phyloP scores from a whole-genome alignment of 2,797 vertebrate genomes.

The Sardinella longiceps region DNA sequence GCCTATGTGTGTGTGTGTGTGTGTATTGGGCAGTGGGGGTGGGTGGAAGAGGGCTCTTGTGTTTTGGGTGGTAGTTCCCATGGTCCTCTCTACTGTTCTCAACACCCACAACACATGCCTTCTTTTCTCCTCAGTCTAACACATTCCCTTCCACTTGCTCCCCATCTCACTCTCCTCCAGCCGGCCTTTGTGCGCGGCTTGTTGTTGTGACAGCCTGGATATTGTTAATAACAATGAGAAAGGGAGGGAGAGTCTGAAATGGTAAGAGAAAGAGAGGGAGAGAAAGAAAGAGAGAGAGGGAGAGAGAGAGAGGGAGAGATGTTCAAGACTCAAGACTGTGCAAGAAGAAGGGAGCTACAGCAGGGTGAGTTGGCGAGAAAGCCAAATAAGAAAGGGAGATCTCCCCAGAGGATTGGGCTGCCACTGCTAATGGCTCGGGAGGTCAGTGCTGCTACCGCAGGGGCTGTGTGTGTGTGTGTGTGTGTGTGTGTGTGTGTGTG shows the following conservation, averaged over 20 bases:
- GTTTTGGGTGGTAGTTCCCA: constrained; percentile 73
- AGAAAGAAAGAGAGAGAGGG: constrained; percentile 32
- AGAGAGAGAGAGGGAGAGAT: constrained; percentile 44
- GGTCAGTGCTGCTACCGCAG: constrained; percentile 97
- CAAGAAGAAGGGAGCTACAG: constrained; percentile 61
- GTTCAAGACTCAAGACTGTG: constrained; percentile 48
- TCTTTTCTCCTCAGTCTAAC: constrained; percentile 55
- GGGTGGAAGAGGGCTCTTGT: constrained; percentile 16
- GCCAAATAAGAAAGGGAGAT: constrained; percentile 64
- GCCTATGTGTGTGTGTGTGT: neutral
- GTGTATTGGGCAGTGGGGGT: neutral
- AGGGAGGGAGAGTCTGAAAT: constrained; percentile 32
- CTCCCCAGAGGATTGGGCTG: constrained; percentile 86
- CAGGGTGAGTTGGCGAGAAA: constrained; percentile 56
- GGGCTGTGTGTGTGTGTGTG: no score
- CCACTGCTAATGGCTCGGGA: constrained; percentile 94
- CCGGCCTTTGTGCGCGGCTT: constrained; percentile 27
- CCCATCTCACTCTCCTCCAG: neutral
- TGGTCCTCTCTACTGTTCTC: constrained; percentile 75
- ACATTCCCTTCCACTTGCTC: constrained; percentile 57
- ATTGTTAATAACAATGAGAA: constrained; percentile 67
- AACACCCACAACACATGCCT: constrained; percentile 60
- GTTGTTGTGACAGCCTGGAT: constrained; percentile 79
- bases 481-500: no score
- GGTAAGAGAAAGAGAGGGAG: constrained; percentile 38